Conservation (phyloP, 2,888 invertebrate genomes). For the Homarus gammarus region DNA sequence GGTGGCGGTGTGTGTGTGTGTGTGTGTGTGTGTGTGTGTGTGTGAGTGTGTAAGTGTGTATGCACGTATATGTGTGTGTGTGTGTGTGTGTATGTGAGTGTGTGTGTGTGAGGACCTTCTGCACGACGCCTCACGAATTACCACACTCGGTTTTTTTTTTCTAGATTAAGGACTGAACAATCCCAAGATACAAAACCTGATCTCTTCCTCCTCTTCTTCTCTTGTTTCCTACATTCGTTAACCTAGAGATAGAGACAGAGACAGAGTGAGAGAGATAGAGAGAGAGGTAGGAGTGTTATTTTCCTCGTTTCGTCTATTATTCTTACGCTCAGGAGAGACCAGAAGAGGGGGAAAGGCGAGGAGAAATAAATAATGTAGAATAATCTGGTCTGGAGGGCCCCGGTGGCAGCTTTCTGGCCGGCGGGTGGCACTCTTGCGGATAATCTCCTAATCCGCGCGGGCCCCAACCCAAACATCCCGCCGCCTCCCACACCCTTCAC, state of each 20-base stretch:
- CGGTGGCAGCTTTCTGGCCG: slow-evolving; percentile 66
- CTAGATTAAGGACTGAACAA: too few species aligned
- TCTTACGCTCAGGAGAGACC: too few species aligned
- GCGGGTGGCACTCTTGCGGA: slow-evolving; percentile 72
- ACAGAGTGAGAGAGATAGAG: not conserved
- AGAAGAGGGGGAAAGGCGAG: not conserved
- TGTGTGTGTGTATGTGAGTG: not conserved
- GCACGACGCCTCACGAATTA: slow-evolving; percentile 40
- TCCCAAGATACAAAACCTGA: too few species aligned
- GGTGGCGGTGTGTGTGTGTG: too few species aligned
- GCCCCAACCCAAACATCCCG: slow-evolving; percentile 75
- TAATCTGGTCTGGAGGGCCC: slow-evolving; percentile 47
- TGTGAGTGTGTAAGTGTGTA: slow-evolving; percentile 3
- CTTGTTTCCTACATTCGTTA: too few species aligned
- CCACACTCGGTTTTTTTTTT: too few species aligned
- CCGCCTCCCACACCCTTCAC: slow-evolving; percentile 56
- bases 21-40: not conserved
- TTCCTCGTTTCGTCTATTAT: too few species aligned
- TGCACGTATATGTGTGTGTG: too few species aligned
- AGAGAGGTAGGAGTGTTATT: not conserved
- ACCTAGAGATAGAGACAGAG: not conserved
- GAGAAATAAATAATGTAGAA: slow-evolving; percentile 39
- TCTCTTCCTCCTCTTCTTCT: too few species aligned
- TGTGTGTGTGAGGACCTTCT: not conserved
- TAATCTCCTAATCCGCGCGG: slow-evolving; percentile 74